Percentiles rank a stretch among this genome's conserved stretches.
Evolutionary conservation across 2,797 vertebrate species (phyloP).

Genomic region (Lepus townsendii): DNA sequence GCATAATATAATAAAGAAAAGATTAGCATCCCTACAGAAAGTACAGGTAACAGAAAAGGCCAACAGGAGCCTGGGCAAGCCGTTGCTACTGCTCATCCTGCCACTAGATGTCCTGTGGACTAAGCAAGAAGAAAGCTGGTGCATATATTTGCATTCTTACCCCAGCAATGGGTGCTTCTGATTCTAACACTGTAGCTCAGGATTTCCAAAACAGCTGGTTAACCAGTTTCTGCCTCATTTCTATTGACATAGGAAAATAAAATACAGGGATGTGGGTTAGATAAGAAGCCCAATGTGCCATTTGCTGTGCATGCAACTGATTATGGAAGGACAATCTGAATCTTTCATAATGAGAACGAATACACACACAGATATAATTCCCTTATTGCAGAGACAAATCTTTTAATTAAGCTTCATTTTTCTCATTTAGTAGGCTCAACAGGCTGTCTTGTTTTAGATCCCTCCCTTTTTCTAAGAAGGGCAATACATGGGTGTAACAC

Average conservation of each 20-base stretch:
- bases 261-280: rapidly evolving
- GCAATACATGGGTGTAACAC: slow-evolving; percentile 62
- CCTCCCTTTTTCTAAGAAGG: slow-evolving; percentile 66
- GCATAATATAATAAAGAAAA: not conserved
- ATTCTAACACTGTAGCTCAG: not conserved
- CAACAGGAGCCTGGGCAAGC: not conserved
- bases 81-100: slow-evolving; percentile 74
- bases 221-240: slow-evolving; percentile 68
- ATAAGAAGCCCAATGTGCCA: not conserved
- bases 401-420: slow-evolving; percentile 60
- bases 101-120: slow-evolving; percentile 88
- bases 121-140: slow-evolving; percentile 68
- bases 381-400: not conserved
- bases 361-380: rapidly evolving
- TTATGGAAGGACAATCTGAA: not conserved
- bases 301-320: not conserved
- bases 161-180: not conserved
- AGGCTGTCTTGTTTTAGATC: slow-evolving; percentile 15
- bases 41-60: not conserved
- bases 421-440: slow-evolving; percentile 50
- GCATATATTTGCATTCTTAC: not conserved
- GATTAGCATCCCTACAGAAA: not conserved
- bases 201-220: not conserved
- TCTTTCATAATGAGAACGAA: slow-evolving; percentile 12
- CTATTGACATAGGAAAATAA: slow-evolving; percentile 52